Evolutionary conservation across 92 coral and sea anemone species (phyloP), one percentile per base, ranked within the genome.

Genomic region (Porites lobata): DNA sequence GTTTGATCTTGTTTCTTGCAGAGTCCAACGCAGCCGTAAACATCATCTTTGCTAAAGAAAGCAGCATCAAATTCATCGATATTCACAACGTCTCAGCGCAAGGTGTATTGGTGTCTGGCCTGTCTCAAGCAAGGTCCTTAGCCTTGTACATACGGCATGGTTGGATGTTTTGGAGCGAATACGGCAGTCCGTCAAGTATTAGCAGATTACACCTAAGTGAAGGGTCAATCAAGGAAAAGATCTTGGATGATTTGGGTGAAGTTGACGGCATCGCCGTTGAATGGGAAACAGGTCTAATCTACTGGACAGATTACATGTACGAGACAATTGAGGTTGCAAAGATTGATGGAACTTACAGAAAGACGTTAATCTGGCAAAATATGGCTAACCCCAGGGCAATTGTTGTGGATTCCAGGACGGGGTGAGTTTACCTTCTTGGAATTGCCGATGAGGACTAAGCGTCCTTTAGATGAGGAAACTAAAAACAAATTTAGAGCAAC

Each of bases 181-280:
- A 75, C 54, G 72, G 19, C 21, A 32, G 18, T 38, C 50, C 69
- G 2, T 10, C 52, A 12, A 71, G 71, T 12, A 72, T 83, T 13
- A 83, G 79, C 59, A 72, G 79, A 72, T 20, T 66, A 29, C 85
- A 22, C 20, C 72, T 83, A 47, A 18, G 70, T 9, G 26, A 22
- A 22, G 79, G 70, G 11, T 65, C 71, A 12, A 32, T 47, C 50
- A 74, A 72, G 47, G 70, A 83, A 19, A 70, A 57, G 4, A 83
- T 83, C 57, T 47, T 76, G 6, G 22, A 6, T 4, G 81, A 29
- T 65, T 18, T 75, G 29, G 82, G 82, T 51, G 88, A 85, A 12
- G 94, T 91, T 50, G 91, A 94, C 24, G 95, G 93, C 18, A 74
- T 95, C 9, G 98, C 98, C 13, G 50, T 95, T 1, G 98, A 95